These are phyloP conservation scores for Centropus bengalensis DNA, from an alignment of 2,113 vertebrate species.

Conservation along the genomic window DNA sequence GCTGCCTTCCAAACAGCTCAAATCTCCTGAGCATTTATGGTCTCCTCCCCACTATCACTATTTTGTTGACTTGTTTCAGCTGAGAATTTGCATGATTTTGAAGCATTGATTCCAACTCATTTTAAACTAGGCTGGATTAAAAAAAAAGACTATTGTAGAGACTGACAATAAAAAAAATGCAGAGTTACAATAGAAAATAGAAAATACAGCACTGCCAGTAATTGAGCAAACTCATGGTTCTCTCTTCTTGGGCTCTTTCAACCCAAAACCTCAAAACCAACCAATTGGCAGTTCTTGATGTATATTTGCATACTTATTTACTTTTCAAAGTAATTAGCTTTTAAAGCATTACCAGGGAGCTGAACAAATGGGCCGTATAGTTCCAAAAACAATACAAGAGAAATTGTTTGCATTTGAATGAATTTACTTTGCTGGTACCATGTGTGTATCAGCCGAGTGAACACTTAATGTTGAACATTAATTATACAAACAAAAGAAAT, in stretches of 20 bases:
- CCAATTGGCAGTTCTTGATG: constrained; percentile 22
- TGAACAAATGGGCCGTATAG: constrained; percentile 44
- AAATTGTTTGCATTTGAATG: constrained; percentile 64
- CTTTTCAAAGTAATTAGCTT: constrained; percentile 75
- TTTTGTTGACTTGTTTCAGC: not conserved
- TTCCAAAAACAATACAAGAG: constrained; percentile 52
- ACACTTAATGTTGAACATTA: constrained; percentile 63
- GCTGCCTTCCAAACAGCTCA: not conserved
- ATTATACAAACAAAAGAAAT: constrained; percentile 67
- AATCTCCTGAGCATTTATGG: not conserved
- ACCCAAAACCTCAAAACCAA: constrained; percentile 44
- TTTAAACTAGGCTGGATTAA: constrained; percentile 5
- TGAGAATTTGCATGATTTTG: not conserved
- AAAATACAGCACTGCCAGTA: not conserved
- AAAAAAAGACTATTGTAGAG: not conserved
- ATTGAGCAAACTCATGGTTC: not conserved
- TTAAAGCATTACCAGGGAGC: constrained; percentile 51
- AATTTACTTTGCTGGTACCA: constrained; percentile 50
- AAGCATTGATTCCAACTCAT: not conserved
- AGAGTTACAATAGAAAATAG: not conserved
- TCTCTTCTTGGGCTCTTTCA: constrained; percentile 6
- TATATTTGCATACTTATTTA: constrained; percentile 56
- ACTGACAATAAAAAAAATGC: not conserved
- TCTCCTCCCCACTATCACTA: not conserved
- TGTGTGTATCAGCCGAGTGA: constrained; percentile 47